Evolutionary conservation across 2,113 vertebrate genomes (phyloP).

Genomic region (Paedocypris sp.): DNA sequence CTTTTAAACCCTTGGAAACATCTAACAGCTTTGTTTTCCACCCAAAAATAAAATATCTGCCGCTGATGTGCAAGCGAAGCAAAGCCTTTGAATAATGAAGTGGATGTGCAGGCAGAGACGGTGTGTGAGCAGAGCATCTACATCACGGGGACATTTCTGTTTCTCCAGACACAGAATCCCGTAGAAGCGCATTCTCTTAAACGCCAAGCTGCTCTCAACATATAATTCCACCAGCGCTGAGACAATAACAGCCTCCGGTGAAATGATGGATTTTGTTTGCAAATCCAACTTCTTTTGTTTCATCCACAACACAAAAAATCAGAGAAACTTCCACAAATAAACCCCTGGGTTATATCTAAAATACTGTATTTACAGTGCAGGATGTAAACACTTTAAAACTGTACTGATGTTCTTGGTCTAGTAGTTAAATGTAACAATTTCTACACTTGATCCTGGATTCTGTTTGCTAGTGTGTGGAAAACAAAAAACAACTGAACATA

Average conservation of each 20-base stretch:
- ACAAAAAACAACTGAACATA: too few relatives aligned
- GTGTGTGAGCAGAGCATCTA: constrained; percentile 1
- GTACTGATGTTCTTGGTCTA: too few relatives aligned
- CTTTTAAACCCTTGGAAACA: background rate
- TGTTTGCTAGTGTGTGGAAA: too few relatives aligned
- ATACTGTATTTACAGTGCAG: constrained; percentile 2
- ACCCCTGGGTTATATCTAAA: too few relatives aligned
- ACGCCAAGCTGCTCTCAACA: background rate
- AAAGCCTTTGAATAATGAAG: constrained; percentile 26
- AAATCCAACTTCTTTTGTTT: constrained; percentile 3
- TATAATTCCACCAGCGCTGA: constrained; percentile 4
- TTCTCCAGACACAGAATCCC: constrained; percentile 7
- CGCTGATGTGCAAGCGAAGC: constrained; percentile 18
- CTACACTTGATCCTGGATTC: too few relatives aligned
- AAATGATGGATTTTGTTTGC: background rate
- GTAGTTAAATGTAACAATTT: too few relatives aligned
- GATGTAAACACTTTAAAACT: too few relatives aligned
- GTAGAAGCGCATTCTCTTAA: constrained; percentile 8
- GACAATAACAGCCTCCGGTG: background rate
- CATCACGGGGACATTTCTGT: constrained; percentile 11
- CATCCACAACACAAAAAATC: background rate
- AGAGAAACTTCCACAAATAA: constrained; percentile 6
- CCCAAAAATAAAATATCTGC: constrained; percentile 4
- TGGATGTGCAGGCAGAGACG: constrained; percentile 10
- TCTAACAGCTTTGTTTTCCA: constrained; percentile 7